phyloP scores from a whole-genome alignment of 1,140 invertebrate species.

The Drosophila ercepeae region DNA sequence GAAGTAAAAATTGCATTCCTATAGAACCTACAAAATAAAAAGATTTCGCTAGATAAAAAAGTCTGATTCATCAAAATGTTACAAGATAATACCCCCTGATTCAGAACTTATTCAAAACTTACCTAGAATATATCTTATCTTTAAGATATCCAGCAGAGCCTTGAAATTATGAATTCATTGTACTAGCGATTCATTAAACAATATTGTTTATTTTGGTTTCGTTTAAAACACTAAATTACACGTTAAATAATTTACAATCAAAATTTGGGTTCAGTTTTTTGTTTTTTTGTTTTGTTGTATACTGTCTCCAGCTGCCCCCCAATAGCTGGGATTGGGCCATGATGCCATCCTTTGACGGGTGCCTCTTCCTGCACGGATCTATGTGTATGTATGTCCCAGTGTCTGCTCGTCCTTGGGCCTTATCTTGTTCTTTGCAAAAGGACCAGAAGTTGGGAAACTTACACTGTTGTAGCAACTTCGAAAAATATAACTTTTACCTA shows the following conservation, averaged over 20 bases:
- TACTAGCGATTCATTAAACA: conserved; percentile 60
- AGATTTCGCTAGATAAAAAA: no score
- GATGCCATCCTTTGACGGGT: conserved; percentile 23
- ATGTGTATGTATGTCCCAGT: conserved; percentile 28
- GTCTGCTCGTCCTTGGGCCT: not conserved
- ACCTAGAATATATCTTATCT: not conserved
- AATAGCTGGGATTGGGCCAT: not conserved
- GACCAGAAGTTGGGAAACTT: conserved; percentile 18
- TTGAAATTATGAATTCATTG: conserved; percentile 6
- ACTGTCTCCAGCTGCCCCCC: conserved; percentile 22
- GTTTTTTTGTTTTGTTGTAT: conserved; percentile 28
- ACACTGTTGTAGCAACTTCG: conserved; percentile 49
- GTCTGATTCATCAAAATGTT: no score
- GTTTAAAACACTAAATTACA: conserved; percentile 59
- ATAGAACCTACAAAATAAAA: no score
- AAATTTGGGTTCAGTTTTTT: conserved; percentile 71
- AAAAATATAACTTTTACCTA: conserved; percentile 48
- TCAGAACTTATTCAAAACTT: not conserved
- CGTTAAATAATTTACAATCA: conserved; percentile 72
- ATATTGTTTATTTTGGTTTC: conserved; percentile 60
- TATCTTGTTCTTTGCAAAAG: not conserved
- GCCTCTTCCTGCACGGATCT: conserved; percentile 12
- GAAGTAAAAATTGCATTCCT: no score
- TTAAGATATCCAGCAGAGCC: no score
- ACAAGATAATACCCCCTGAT: no score